Evolutionary conservation across 1,140 invertebrate species (phyloP).

Genomic region (Drosophila arawakana): DNA sequence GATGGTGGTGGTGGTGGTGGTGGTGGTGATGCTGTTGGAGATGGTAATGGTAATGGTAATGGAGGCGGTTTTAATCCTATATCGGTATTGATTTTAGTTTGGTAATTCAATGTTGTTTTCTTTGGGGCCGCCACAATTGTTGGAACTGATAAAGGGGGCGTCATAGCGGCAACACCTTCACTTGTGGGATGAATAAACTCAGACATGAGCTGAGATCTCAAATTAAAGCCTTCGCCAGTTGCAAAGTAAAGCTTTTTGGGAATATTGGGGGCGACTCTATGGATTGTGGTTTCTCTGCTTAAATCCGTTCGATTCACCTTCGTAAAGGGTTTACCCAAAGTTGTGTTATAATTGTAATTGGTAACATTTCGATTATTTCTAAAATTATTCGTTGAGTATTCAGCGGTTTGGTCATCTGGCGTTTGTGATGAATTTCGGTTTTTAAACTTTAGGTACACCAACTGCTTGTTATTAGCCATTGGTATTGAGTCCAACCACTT

Average conservation of each 20-base stretch:
- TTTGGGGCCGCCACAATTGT: not conserved
- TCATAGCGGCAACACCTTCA: not conserved
- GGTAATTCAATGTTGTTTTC: not conserved
- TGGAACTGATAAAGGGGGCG: not conserved
- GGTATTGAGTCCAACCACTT: slow-evolving; percentile 5
- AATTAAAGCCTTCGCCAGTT: slow-evolving; percentile 32
- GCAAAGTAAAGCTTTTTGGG: slow-evolving; percentile 35
- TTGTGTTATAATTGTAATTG: not conserved
- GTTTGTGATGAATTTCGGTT: not conserved
- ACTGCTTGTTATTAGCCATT: not conserved
- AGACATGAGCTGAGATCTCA: not conserved
- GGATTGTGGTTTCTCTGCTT: not conserved
- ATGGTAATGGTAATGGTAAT: not conserved
- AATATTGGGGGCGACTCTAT: not conserved
- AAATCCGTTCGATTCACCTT: not conserved
- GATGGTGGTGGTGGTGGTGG: not conserved
- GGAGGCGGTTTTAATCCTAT: not conserved
- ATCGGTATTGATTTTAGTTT: not conserved
- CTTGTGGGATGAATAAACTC: not conserved
- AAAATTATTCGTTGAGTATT: slow-evolving; percentile 35
- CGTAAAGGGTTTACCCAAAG: slow-evolving; percentile 23
- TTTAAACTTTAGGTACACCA: not conserved
- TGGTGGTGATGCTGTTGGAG: not conserved
- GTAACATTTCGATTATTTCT: not conserved
- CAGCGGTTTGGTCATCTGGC: slow-evolving; percentile 33